These are phyloP conservation scores for Albula glossodonta DNA, from an alignment of 2,113 vertebrate species.

Conservation along the genomic window DNA sequence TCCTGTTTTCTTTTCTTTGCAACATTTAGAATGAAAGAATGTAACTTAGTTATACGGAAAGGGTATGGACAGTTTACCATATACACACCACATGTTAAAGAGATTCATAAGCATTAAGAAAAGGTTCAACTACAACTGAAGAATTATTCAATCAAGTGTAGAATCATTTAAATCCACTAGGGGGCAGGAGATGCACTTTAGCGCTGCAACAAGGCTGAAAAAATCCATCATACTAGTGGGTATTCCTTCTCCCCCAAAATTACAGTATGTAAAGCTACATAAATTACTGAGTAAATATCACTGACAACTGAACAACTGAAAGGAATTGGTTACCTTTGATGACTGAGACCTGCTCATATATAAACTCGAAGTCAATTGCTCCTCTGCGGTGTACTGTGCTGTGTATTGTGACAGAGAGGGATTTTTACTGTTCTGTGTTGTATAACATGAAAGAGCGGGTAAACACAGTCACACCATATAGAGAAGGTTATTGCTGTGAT, in stretches of 20 bases:
- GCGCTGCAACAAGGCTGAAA: neutral
- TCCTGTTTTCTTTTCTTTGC: neutral
- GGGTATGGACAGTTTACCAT: too few relatives aligned
- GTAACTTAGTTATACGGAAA: too few relatives aligned
- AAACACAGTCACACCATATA: neutral
- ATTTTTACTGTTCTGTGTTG: neutral
- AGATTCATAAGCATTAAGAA: too few relatives aligned
- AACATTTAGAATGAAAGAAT: too few relatives aligned
- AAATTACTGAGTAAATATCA: neutral
- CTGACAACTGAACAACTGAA: neutral
- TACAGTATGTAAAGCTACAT: neutral
- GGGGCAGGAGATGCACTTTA: neutral
- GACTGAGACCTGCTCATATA: neutral
- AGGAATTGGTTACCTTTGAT: neutral
- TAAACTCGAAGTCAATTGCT: neutral
- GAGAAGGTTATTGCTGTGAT: neutral
- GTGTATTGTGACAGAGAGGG: neutral
- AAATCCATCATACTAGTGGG: neutral
- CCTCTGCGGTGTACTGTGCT: neutral
- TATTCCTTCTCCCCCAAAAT: neutral
- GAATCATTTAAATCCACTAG: conserved; percentile 2
- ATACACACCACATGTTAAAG: too few relatives aligned
- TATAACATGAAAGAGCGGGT: too few relatives aligned
- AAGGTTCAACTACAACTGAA: neutral
- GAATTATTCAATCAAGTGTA: neutral